A percentile compares a stretch with the other conserved stretches of the same genome.
Evolutionary conservation across 2,113 vertebrate species (phyloP).

Genomic region (Procapra przewalskii): DNA sequence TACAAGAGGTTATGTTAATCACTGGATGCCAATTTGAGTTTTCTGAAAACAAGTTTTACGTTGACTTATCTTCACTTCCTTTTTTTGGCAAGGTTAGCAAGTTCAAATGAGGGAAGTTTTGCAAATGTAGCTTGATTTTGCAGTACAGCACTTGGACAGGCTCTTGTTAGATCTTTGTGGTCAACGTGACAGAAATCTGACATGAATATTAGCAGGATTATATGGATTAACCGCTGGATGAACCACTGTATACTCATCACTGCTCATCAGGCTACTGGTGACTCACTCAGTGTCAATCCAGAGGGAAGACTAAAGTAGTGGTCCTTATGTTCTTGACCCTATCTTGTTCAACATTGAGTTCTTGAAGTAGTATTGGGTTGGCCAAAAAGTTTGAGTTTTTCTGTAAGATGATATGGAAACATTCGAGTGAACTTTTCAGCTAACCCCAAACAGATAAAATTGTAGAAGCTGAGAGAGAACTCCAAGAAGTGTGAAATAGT

Average conservation of each 20-base stretch:
- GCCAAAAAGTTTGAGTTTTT: neutral
- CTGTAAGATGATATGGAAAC: neutral
- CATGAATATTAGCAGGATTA: neutral
- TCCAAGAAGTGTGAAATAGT: neutral
- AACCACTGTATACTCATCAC: neutral
- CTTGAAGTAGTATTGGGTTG: neutral
- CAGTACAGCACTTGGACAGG: neutral
- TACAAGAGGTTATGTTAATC: neutral
- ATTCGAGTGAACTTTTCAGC: neutral
- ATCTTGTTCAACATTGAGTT: neutral
- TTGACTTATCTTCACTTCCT: neutral
- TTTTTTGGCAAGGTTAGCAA: neutral
- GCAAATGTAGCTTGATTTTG: neutral
- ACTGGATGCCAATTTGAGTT: neutral
- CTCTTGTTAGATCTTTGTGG: neutral
- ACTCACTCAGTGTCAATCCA: neutral
- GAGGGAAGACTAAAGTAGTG: neutral
- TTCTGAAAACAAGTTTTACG: constrained; percentile 20
- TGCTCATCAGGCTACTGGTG: neutral
- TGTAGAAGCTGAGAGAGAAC: neutral
- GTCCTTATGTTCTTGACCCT: neutral
- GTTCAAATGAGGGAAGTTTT: constrained; percentile 28
- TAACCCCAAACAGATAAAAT: neutral
- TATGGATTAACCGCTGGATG: neutral
- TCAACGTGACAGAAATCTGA: constrained; percentile 19